phyloP scores from a whole-genome alignment of 1,140 invertebrate species.

The Euglossa dilemma region DNA sequence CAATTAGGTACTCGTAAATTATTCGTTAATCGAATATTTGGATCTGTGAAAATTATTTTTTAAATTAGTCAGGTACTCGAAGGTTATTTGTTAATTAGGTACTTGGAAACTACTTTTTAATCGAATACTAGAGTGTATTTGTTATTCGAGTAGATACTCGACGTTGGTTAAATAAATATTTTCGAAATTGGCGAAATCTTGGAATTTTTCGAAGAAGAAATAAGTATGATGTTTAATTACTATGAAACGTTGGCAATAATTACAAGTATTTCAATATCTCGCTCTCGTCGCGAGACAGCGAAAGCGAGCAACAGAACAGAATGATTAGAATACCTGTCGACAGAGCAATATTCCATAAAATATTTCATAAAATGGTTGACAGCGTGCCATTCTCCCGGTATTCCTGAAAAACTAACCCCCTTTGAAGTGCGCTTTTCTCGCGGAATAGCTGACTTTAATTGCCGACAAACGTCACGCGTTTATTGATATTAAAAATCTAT shows the following conservation, averaged over 20 bases:
- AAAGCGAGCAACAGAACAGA: neutral
- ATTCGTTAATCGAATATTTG: too few relatives aligned
- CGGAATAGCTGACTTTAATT: slow-evolving; percentile 21
- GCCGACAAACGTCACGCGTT: neutral
- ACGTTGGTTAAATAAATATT: too few relatives aligned
- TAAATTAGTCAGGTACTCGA: too few relatives aligned
- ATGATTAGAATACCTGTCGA: neutral
- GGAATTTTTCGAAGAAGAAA: too few relatives aligned
- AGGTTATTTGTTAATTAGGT: too few relatives aligned
- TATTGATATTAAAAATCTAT: neutral
- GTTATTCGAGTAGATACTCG: too few relatives aligned
- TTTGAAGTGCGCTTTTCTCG: neutral
- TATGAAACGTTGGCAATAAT: neutral
- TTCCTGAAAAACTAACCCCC: slow-evolving; percentile 10
- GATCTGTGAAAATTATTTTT: too few relatives aligned
- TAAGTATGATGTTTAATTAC: too few relatives aligned
- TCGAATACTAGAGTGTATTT: too few relatives aligned
- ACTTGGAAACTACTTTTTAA: too few relatives aligned
- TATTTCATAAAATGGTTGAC: slow-evolving; percentile 13
- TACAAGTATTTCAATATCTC: neutral
- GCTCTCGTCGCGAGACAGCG: neutral
- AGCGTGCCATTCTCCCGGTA: neutral
- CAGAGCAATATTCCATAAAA: neutral
- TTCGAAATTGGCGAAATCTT: too few relatives aligned
- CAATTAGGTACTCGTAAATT: too few relatives aligned